Conservation (phyloP, 2,888 invertebrate genomes). For the Pelosia muscerda region DNA sequence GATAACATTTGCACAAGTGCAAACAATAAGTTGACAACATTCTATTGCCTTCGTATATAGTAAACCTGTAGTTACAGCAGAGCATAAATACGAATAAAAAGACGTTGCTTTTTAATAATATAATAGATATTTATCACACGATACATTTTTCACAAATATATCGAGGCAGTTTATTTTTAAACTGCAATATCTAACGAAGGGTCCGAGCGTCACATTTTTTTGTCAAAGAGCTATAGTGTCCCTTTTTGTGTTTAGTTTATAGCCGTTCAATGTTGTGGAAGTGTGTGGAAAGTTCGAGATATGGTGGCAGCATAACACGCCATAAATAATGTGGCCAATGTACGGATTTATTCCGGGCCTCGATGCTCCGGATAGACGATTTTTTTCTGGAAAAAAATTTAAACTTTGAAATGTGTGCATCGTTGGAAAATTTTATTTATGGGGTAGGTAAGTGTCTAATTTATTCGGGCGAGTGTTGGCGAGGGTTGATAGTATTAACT, state of each 20-base stretch:
- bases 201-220: conserved; percentile 50
- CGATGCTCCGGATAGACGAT: conserved; percentile 22
- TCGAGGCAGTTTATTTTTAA: conserved; percentile 45
- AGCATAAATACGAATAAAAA: no score
- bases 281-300: conserved; percentile 77
- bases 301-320: conserved; percentile 68
- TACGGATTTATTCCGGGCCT: conserved; percentile 60
- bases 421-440: conserved; percentile 41
- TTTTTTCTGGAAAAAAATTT: conserved; percentile 23
- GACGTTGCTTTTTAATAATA: no score
- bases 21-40: no score
- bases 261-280: conserved; percentile 80
- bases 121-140: conserved; percentile 23
- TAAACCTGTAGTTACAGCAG: no score
- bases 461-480: conserved; percentile 25
- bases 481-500: conserved; percentile 31
- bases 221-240: conserved; percentile 64
- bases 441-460: conserved; percentile 27
- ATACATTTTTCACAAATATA: conserved; percentile 43
- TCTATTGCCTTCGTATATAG: no score
- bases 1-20: no score
- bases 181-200: conserved; percentile 42
- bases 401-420: conserved; percentile 39
- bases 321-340: conserved; percentile 74
- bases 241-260: conserved; percentile 72